Base-by-base conservation (phyloP, 2,888 invertebrate genomes). In the Galeopsomyia nigrocyanea region DNA sequence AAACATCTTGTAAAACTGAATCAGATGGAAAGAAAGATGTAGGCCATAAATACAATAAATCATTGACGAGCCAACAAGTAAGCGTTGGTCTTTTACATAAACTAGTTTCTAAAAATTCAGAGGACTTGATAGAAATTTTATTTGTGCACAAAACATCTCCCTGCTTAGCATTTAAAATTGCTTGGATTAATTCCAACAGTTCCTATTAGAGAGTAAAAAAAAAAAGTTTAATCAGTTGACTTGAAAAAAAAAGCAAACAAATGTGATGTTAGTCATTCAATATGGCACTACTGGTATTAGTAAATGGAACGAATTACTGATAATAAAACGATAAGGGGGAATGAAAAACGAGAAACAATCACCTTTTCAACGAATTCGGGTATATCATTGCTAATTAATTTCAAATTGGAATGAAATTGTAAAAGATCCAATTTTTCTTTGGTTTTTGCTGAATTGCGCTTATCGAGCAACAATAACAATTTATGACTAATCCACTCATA, bases 81-180 rank as follows among this genome's bases (percentile, higher is more conserved):
- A 82, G 63, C 6, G 74, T 86, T 56, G 89, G 89, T 80, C 88
- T 88, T 49, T 77, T 81, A 77, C 83, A 84, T 70, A 90, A 80
- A 82, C 89, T 89, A 46, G 77, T 75, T 82, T 87, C 87, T 19
- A 90, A 81, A 79, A 89, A 89, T 50, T 85, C 79, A 21, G 87
- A 75, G 70, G 84, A 80, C 67, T 86, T 81, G 64, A 83, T 80
- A 14, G 87, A 87, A 86, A 85, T 68, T 81, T 83, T 82, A 80
- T 82, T 61, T 78, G 81, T 76, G 80, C 79, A 80, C 84, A 87
- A 19, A 82, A 83, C 81, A 85, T 85, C 79, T 84, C 68, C 66
- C 57, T 71, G 63, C 53, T 71, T 74, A 19, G 71, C 71, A 21
- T 67, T 73, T 50, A 65, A 17, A 49, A 80, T 75, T 1, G 77